Evolutionary conservation across 1,140 invertebrate genomes (phyloP).

Genomic region (honey bee (Apis mellifera)): Amel_HAv3.1 CM009944.2:4936501-4937000

Average conservation of each 20-base stretch:
- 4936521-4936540: too few relatives aligned
- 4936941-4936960: neutral
- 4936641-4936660: too few relatives aligned
- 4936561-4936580: too few relatives aligned
- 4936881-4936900: neutral
- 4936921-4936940: too few relatives aligned
- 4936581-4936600: too few relatives aligned
- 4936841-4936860: conserved; percentile 35
- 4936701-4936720: neutral
- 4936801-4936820: conserved; percentile 57
- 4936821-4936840: conserved; percentile 51
- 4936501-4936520: too few relatives aligned
- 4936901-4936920: too few relatives aligned
- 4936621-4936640: neutral
- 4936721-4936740: conserved; percentile 71
- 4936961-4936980: neutral
- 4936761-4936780: conserved; percentile 60
- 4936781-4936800: conserved; percentile 61
- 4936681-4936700: neutral
- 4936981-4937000: conserved; percentile 14
- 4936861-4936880: neutral
- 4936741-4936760: conserved; percentile 72
- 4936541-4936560: too few relatives aligned
- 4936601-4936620: too few relatives aligned
- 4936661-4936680: too few relatives aligned